Evolutionary conservation across 2,797 vertebrate genomes (phyloP).

Genomic region (Gorsachius magnificus): DNA sequence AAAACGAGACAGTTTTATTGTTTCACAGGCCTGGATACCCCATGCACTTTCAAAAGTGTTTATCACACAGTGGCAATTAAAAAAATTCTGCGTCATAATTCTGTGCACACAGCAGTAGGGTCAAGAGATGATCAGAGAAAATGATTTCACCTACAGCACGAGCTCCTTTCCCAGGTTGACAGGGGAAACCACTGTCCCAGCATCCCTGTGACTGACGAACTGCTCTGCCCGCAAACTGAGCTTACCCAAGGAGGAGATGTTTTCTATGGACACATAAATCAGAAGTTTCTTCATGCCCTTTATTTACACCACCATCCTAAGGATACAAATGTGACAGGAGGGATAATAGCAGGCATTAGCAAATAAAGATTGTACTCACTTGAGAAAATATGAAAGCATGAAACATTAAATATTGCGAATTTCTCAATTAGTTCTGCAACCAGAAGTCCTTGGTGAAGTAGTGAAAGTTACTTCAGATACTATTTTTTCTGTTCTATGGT

Average conservation of each 20-base stretch:
- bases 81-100: background rate
- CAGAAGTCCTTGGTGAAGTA: background rate
- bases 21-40: background rate
- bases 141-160: background rate
- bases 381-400: background rate
- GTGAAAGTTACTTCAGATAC: background rate
- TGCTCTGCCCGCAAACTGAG: background rate
- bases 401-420: background rate
- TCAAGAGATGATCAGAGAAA: background rate
- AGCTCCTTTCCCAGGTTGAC: background rate
- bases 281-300: background rate
- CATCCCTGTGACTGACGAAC: background rate
- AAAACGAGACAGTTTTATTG: background rate
- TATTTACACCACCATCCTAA: background rate
- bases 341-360: background rate
- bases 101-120: background rate
- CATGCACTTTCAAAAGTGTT: background rate
- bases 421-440: background rate
- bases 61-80: rapidly evolving
- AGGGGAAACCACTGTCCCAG: background rate
- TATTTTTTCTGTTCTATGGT: background rate
- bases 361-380: background rate
- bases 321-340: background rate
- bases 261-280: background rate
- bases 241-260: background rate